phyloP scores from a whole-genome alignment of 2,797 vertebrate species.

The Zenarchopterus dispar region DNA sequence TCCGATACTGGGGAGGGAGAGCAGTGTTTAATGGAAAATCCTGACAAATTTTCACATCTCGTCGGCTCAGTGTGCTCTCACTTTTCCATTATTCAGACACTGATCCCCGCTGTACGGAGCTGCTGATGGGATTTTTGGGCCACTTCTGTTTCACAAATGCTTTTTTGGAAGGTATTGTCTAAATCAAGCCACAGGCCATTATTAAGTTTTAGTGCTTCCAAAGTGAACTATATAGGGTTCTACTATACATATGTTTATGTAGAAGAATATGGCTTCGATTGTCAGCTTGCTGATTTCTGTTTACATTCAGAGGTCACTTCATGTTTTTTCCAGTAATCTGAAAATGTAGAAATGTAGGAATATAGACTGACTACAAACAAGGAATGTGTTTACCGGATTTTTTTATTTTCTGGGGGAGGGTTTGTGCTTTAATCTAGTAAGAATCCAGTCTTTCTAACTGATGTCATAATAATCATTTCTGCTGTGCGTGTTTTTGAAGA shows the following conservation, averaged over 20 bases:
- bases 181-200: conserved; percentile 9
- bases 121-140: conserved; percentile 38
- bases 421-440: too few species aligned
- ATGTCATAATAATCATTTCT: too few species aligned
- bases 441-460: too few species aligned
- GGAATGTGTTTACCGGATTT: too few species aligned
- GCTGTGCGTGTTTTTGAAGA: too few species aligned
- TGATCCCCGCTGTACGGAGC: conserved; percentile 22
- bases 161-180: conserved; percentile 32
- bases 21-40: conserved; percentile 48
- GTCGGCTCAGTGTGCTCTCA: conserved; percentile 36
- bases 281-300: too few species aligned
- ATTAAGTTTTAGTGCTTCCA: background rate
- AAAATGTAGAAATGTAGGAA: too few species aligned
- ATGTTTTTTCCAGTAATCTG: too few species aligned
- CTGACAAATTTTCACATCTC: conserved; percentile 55
- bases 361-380: too few species aligned
- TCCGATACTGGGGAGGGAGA: conserved; percentile 55
- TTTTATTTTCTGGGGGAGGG: too few species aligned
- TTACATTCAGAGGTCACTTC: too few species aligned
- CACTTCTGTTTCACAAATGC: conserved; percentile 34
- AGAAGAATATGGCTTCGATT: background rate
- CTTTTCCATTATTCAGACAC: conserved; percentile 59
- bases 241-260: background rate
- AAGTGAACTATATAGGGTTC: background rate